Percentiles rank a stretch among this genome's conserved stretches.
phyloP scores from a whole-genome alignment of 1,140 invertebrate genomes.

The Laupala kohalensis region DNA sequence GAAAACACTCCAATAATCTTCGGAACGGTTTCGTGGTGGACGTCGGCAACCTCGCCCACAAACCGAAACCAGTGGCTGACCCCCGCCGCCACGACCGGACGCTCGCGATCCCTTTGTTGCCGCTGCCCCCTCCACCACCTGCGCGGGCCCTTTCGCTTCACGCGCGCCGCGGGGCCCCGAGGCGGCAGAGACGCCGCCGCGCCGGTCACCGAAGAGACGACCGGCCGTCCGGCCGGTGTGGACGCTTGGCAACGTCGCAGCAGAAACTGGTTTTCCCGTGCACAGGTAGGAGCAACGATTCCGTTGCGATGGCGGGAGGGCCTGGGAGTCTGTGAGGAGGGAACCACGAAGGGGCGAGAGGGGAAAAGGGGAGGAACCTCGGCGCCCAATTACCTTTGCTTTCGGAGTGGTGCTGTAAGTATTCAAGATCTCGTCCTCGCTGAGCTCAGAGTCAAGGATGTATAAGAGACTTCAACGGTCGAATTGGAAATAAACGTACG shows the following conservation, averaged over 20 bases:
- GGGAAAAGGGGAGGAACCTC: too few relatives aligned
- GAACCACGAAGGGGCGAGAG: neutral
- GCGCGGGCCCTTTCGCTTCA: too few relatives aligned
- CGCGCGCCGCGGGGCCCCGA: too few relatives aligned
- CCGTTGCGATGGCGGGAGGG: neutral
- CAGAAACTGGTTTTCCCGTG: slow-evolving; percentile 4
- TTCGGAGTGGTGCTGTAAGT: slow-evolving; percentile 7
- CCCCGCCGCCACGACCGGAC: too few relatives aligned
- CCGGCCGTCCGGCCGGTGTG: too few relatives aligned
- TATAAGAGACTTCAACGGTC: neutral
- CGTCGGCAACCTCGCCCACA: too few relatives aligned
- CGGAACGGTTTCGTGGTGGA: too few relatives aligned
- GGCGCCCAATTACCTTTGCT: slow-evolving; percentile 3
- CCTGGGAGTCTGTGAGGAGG: neutral
- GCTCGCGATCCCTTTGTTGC: neutral
- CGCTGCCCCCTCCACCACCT: neutral
- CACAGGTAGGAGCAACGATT: neutral
- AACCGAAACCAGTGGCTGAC: too few relatives aligned
- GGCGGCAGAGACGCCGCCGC: too few relatives aligned
- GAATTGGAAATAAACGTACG: neutral
- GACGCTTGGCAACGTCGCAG: slow-evolving; percentile 1
- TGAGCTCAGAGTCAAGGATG: neutral
- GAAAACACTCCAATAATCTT: too few relatives aligned
- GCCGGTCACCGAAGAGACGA: too few relatives aligned
- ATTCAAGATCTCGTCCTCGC: slow-evolving; percentile 3